These are phyloP conservation scores for Dermatemys mawii DNA, from an alignment of 2,113 vertebrate genomes.

Conservation along the genomic window DNA sequence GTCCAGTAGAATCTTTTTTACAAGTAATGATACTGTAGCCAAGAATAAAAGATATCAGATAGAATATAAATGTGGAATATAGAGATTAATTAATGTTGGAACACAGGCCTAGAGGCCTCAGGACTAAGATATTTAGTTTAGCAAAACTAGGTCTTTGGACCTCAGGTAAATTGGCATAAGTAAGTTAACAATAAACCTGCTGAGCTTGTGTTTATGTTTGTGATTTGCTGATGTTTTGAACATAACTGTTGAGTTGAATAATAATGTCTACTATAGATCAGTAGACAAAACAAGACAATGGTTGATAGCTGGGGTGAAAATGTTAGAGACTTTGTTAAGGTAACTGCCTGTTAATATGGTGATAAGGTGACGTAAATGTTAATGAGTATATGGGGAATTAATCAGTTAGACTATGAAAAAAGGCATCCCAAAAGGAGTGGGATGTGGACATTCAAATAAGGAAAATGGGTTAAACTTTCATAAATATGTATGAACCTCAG, in stretches of 20 bases:
- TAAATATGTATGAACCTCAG: background rate
- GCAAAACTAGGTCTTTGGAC: background rate
- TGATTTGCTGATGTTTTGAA: background rate
- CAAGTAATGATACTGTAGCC: background rate
- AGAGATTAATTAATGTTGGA: background rate
- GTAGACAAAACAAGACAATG: background rate
- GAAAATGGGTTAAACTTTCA: background rate
- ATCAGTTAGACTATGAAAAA: background rate
- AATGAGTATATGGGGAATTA: background rate
- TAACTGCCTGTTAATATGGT: background rate
- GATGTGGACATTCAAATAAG: background rate
- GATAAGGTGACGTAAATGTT: background rate
- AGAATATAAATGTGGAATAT: background rate
- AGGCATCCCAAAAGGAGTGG: background rate
- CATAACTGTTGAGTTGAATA: background rate
- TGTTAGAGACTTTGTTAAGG: background rate
- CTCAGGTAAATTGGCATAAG: background rate
- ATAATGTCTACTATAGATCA: background rate
- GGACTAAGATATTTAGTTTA: background rate
- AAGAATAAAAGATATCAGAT: background rate
- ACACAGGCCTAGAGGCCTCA: background rate
- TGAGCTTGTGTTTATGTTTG: too few relatives aligned
- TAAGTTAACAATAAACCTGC: background rate
- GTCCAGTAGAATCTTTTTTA: slow-evolving; percentile 11
- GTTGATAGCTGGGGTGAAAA: background rate